These are phyloP conservation scores for Micrastur ruficollis DNA, from an alignment of 2,797 vertebrate species.

Conservation along the genomic window DNA sequence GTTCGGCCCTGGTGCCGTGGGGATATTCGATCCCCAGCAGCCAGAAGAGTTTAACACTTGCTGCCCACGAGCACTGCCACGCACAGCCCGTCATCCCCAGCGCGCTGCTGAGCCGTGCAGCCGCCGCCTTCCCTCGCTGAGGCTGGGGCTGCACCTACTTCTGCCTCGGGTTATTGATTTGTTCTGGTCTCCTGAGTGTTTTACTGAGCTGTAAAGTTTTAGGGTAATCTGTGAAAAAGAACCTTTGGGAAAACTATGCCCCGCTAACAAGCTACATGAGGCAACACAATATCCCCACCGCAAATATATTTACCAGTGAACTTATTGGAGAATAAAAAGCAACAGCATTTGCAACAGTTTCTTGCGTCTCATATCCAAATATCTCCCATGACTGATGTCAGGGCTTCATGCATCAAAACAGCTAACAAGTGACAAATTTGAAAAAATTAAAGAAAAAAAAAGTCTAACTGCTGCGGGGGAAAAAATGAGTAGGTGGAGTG, in stretches of 20 bases:
- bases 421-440: neutral
- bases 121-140: neutral
- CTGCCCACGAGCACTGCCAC: neutral
- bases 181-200: neutral
- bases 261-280: neutral
- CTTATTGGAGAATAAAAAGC: neutral
- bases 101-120: fast-evolving
- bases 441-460: no score
- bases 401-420: neutral
- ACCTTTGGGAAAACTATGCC: neutral
- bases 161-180: neutral
- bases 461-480: neutral
- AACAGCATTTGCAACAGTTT: neutral
- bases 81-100: neutral
- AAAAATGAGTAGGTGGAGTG: neutral
- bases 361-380: neutral
- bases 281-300: neutral
- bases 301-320: neutral
- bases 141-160: neutral
- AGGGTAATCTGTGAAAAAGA: neutral
- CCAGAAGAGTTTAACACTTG: fast-evolving
- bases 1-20: neutral
- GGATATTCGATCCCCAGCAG: fast-evolving
- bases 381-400: neutral
- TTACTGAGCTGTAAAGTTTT: neutral